Conservation (phyloP, 2,797 vertebrate genomes). For the Acestrorhynchus altus region DNA sequence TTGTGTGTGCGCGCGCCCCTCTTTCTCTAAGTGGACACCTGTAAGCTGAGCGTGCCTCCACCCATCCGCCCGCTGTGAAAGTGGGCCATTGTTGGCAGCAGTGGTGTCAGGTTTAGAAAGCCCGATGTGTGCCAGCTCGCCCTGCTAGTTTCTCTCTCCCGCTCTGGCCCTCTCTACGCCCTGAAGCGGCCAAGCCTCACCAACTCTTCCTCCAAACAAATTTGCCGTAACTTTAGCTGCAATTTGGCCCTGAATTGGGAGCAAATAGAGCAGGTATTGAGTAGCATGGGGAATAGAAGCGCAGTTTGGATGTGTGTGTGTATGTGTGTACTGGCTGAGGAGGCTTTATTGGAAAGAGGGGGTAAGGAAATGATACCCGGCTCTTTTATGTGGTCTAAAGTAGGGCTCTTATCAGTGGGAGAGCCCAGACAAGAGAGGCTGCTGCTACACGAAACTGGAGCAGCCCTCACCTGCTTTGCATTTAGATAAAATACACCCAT, state of each 20-base stretch:
- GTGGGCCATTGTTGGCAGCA: constrained; percentile 84
- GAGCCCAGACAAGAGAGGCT: constrained; percentile 84
- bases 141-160: constrained; percentile 56
- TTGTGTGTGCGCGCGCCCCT: constrained; percentile 12
- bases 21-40: constrained; percentile 84
- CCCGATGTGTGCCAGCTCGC: constrained; percentile 74
- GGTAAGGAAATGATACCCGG: constrained; percentile 81
- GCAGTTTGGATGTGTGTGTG: constrained; percentile 41
- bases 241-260: constrained; percentile 90
- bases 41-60: constrained; percentile 82
- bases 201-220: constrained; percentile 98
- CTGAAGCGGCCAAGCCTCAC: constrained; percentile 88
- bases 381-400: constrained; percentile 88
- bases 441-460: constrained; percentile 83
- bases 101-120: constrained; percentile 85
- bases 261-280: constrained; percentile 95
- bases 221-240: constrained; percentile 99
- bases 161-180: constrained; percentile 73
- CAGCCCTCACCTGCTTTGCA: constrained; percentile 87
- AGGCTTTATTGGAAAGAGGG: constrained; percentile 79
- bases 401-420: constrained; percentile 85
- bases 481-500: constrained; percentile 84
- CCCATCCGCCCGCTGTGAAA: constrained; percentile 76
- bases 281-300: constrained; percentile 61
- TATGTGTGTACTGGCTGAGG: constrained; percentile 69